Percentiles rank a stretch among this genome's conserved stretches.
Conservation (phyloP, 2,113 vertebrate species). For the Paramisgurnus dabryanus region DNA sequence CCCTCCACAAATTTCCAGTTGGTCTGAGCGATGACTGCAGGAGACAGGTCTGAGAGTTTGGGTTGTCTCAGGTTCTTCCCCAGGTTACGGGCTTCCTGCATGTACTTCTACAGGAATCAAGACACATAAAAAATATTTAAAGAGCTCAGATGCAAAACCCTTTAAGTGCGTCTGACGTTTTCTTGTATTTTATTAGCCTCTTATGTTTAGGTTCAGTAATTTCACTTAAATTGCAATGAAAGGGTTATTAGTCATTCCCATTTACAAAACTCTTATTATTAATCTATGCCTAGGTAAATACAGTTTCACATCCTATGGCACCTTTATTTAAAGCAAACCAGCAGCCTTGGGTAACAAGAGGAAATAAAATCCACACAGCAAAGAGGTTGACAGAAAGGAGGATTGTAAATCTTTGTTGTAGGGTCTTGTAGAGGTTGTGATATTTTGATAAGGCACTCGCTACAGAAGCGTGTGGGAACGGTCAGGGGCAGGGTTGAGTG, state of each 20-base stretch:
- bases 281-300: too few species aligned
- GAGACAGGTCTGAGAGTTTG: conserved; percentile 90
- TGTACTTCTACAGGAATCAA: conserved; percentile 81
- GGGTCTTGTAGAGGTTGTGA: not conserved
- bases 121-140: conserved; percentile 43
- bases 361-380: not conserved
- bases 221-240: too few species aligned
- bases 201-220: too few species aligned
- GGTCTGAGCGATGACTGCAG: conserved; percentile 88
- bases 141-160: not conserved
- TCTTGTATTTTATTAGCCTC: too few species aligned
- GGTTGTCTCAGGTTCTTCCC: conserved; percentile 89
- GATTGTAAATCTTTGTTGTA: not conserved
- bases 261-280: too few species aligned
- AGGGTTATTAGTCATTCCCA: too few species aligned
- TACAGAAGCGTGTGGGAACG: not conserved
- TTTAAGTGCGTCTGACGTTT: too few species aligned
- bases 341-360: not conserved
- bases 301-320: too few species aligned
- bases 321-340: not conserved
- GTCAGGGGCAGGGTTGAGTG: conserved; percentile 4
- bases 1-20: conserved; percentile 95
- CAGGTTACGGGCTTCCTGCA: conserved; percentile 84
- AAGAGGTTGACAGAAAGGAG: not conserved
- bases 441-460: not conserved